Evolutionary conservation across 2,888 invertebrate genomes (phyloP).

Genomic region (Meteorus colon): DNA sequence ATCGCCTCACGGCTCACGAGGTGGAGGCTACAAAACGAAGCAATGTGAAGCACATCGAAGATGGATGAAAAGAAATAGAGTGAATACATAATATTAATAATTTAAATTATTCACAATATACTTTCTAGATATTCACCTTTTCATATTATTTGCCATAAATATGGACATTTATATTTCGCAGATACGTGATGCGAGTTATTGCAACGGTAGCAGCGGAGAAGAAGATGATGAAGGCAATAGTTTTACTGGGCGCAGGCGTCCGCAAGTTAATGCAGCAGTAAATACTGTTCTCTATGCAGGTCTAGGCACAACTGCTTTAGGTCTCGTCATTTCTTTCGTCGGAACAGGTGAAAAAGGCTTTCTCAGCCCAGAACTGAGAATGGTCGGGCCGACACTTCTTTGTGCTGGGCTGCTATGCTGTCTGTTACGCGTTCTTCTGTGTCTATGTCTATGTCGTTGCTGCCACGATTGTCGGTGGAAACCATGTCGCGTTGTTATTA

Average conservation of each 20-base stretch:
- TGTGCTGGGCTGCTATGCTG: constrained; percentile 88
- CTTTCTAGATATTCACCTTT: neutral
- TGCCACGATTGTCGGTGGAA: constrained; percentile 81
- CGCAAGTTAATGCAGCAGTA: constrained; percentile 86
- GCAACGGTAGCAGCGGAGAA: constrained; percentile 80
- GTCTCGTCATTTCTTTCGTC: constrained; percentile 91
- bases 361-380: constrained; percentile 89
- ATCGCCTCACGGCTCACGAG: constrained; percentile 64
- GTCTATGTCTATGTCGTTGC: constrained; percentile 87
- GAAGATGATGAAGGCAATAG: constrained; percentile 76
- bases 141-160: neutral
- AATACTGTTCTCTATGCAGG: constrained; percentile 90
- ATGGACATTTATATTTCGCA: constrained; percentile 66
- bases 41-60: constrained; percentile 80
- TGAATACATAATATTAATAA: constrained; percentile 70
- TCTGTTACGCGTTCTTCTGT: constrained; percentile 87
- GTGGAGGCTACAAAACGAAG: constrained; percentile 76
- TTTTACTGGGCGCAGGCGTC: constrained; percentile 78
- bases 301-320: constrained; percentile 87
- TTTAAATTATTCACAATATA: neutral
- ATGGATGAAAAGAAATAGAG: constrained; percentile 92
- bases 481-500: constrained; percentile 59
- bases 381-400: constrained; percentile 89
- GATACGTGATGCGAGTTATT: constrained; percentile 90
- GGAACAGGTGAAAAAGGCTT: constrained; percentile 92